Percentiles rank a stretch among this genome's conserved stretches.
These are phyloP conservation scores for Margarornis squamiger DNA, from an alignment of 2,797 vertebrate genomes.

Conservation along the genomic window DNA sequence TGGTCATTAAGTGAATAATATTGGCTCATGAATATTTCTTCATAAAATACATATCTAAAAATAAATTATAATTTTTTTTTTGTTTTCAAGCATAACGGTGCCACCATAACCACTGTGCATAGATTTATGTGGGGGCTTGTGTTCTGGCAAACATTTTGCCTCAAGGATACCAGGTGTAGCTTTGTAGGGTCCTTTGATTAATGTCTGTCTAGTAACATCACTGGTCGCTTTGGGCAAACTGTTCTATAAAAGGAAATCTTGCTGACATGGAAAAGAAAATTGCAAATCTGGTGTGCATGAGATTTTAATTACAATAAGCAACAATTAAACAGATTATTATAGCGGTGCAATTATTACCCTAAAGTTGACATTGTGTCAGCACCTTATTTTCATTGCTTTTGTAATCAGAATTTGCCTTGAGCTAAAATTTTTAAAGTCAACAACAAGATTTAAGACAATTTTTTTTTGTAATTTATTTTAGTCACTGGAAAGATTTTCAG, in stretches of 20 bases:
- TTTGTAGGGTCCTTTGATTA: conserved; percentile 17
- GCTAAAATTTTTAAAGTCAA: conserved; percentile 30
- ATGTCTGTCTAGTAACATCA: conserved; percentile 1
- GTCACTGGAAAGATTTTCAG: background rate
- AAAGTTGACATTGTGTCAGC: conserved; percentile 61
- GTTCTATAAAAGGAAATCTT: conserved; percentile 51
- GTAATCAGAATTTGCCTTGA: conserved; percentile 55
- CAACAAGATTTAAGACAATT: background rate
- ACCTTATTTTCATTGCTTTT: conserved; percentile 63
- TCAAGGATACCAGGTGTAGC: conserved; percentile 14
- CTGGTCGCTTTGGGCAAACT: conserved; percentile 42
- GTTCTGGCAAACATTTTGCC: conserved; percentile 35
- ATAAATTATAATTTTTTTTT: background rate
- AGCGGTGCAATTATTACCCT: conserved; percentile 59
- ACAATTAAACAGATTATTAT: conserved; percentile 74
- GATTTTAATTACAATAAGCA: conserved; percentile 73
- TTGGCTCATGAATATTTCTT: conserved; percentile 40
- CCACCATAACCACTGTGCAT: background rate
- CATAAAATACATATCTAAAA: background rate
- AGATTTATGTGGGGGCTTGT: background rate
- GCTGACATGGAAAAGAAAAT: conserved; percentile 68
- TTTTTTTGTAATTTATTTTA: background rate
- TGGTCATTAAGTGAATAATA: conserved; percentile 40
- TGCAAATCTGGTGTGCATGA: conserved; percentile 44
- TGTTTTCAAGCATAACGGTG: conserved; percentile 12